A percentile compares a stretch with the other conserved stretches of the same genome.
Conservation (phyloP, 2,113 vertebrate genomes). For the Pomatostomus ruficeps region DNA sequence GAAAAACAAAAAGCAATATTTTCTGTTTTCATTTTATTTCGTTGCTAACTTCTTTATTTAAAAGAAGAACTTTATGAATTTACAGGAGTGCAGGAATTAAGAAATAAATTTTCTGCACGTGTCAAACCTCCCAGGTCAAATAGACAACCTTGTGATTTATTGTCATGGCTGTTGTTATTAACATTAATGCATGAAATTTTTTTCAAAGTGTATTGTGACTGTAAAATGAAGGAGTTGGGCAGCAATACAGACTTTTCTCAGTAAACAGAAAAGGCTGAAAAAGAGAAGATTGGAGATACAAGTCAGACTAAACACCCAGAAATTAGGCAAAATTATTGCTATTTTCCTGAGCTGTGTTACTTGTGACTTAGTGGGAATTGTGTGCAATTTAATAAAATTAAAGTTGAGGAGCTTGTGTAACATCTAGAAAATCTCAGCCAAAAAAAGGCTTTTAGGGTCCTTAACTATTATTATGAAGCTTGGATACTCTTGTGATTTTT, state of each 20-base stretch:
- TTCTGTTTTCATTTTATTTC: background rate
- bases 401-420: background rate
- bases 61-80: background rate
- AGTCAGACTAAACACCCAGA: background rate
- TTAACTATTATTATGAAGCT: background rate
- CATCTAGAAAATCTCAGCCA: background rate
- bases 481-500: background rate
- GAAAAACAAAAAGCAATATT: background rate
- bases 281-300: background rate
- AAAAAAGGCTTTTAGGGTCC: background rate
- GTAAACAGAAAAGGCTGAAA: background rate
- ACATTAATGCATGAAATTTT: background rate
- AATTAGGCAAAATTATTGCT: background rate
- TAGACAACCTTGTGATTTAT: background rate
- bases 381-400: background rate
- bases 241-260: background rate
- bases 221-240: background rate
- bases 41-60: background rate
- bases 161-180: background rate
- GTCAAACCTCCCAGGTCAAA: background rate
- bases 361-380: background rate
- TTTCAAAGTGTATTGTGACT: background rate
- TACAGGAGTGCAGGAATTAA: background rate
- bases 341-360: background rate
- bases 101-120: background rate